These are phyloP conservation scores for Lepus oiostolus DNA, from an alignment of 2,797 vertebrate species.

Conservation along the genomic window DNA sequence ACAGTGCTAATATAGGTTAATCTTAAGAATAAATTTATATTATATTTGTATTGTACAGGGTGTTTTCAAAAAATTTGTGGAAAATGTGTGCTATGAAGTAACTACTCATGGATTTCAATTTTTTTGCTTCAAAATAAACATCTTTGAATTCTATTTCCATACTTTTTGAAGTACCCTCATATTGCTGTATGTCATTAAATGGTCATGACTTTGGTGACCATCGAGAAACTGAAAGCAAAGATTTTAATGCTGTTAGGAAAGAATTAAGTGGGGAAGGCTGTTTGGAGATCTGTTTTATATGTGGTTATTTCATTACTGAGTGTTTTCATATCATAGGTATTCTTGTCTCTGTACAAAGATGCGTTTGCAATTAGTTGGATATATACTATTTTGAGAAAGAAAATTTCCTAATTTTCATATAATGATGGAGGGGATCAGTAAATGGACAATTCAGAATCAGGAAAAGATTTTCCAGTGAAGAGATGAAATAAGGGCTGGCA, in stretches of 20 bases:
- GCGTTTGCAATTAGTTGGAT: background rate
- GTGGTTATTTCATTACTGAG: background rate
- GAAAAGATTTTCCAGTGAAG: constrained; percentile 1
- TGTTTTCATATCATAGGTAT: background rate
- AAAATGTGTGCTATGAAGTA: too few relatives aligned
- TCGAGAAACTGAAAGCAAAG: background rate
- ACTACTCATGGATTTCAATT: too few relatives aligned
- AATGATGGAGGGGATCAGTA: background rate
- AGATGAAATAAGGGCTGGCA: background rate
- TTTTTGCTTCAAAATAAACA: too few relatives aligned
- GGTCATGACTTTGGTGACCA: background rate
- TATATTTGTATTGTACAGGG: background rate
- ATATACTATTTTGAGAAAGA: background rate
- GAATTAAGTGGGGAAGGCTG: background rate
- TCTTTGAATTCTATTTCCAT: too few relatives aligned
- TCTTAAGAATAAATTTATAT: background rate
- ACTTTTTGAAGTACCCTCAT: background rate
- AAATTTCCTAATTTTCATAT: background rate
- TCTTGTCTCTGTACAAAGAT: background rate
- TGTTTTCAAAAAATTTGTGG: too few relatives aligned
- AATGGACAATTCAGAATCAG: background rate
- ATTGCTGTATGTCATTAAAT: background rate
- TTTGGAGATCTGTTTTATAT: background rate
- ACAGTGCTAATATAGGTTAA: background rate
- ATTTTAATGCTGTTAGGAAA: background rate